These are phyloP conservation scores for Agrilus cyanescens DNA, from an alignment of 2,888 invertebrate genomes.

Conservation along the genomic window DNA sequence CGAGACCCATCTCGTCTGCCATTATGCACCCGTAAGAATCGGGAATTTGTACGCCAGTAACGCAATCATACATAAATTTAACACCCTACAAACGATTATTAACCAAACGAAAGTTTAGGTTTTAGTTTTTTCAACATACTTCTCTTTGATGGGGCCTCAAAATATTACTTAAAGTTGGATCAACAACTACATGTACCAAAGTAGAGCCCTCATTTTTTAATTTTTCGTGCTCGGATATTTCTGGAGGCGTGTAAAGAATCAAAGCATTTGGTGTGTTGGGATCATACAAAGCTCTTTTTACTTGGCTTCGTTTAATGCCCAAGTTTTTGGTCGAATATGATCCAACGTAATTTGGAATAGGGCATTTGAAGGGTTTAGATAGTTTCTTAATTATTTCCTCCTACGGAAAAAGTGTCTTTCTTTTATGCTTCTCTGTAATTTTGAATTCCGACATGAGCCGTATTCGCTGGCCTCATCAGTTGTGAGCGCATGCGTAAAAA, in stretches of 20 bases:
- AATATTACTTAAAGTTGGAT: slow-evolving; percentile 81
- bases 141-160: slow-evolving; percentile 96
- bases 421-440: neutral
- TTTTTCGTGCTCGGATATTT: slow-evolving; percentile 74
- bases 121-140: slow-evolving; percentile 26
- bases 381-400: slow-evolving; percentile 74
- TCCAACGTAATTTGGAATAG: slow-evolving; percentile 76
- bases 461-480: neutral
- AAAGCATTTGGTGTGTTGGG: slow-evolving; percentile 87
- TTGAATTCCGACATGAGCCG: neutral
- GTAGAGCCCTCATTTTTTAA: slow-evolving; percentile 53
- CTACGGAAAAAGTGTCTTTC: too few relatives aligned
- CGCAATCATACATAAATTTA: slow-evolving; percentile 98
- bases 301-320: slow-evolving; percentile 56
- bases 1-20: slow-evolving; percentile 99
- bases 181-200: slow-evolving; percentile 93
- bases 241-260: slow-evolving; percentile 75
- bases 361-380: slow-evolving; percentile 81
- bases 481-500: neutral
- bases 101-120: neutral
- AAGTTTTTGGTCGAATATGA: slow-evolving; percentile 62
- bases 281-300: slow-evolving; percentile 72
- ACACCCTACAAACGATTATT: slow-evolving; percentile 54
- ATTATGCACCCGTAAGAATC: slow-evolving; percentile 91
- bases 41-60: slow-evolving; percentile 81